A percentile compares a stretch with the other conserved stretches of the same genome.
These are phyloP conservation scores for Sylvilagus bachmani DNA, from an alignment of 2,113 vertebrate genomes.

Conservation along the genomic window DNA sequence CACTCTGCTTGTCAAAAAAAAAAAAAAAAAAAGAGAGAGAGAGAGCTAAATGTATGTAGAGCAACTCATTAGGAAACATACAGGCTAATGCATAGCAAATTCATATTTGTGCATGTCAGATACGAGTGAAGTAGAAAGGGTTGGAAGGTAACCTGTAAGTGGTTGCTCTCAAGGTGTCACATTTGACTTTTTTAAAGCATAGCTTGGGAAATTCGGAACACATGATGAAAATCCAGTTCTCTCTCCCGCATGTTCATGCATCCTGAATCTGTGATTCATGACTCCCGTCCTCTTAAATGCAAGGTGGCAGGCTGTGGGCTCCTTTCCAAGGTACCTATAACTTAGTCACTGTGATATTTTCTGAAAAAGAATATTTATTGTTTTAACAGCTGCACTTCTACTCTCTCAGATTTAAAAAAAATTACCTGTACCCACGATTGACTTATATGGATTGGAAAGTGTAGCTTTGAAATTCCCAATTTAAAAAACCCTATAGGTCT, in stretches of 20 bases:
- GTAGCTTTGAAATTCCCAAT: conserved; percentile 65
- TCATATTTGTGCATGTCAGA: neutral
- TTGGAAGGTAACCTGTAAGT: neutral
- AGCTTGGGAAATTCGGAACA: neutral
- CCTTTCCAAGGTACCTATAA: conserved; percentile 67
- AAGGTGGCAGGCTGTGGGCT: conserved; percentile 67
- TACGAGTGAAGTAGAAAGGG: neutral
- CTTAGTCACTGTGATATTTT: conserved; percentile 61
- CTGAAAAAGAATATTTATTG: conserved; percentile 66
- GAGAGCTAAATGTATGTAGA: neutral
- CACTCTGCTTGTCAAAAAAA: too few species aligned
- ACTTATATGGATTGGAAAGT: conserved; percentile 70
- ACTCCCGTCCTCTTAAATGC: neutral
- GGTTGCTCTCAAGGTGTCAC: neutral
- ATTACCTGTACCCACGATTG: conserved; percentile 56
- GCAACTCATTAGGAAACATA: neutral
- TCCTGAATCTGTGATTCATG: conserved; percentile 47
- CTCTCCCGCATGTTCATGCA: neutral
- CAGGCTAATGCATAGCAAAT: neutral
- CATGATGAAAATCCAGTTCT: conserved; percentile 21
- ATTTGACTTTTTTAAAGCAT: conserved; percentile 18
- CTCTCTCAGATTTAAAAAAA: conserved; percentile 63
- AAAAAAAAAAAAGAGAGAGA: too few species aligned
- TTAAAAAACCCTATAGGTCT: conserved; percentile 68
- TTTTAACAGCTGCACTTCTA: conserved; percentile 77